These are phyloP conservation scores for Pelosia muscerda DNA, from an alignment of 2,888 invertebrate species.

Conservation along the genomic window DNA sequence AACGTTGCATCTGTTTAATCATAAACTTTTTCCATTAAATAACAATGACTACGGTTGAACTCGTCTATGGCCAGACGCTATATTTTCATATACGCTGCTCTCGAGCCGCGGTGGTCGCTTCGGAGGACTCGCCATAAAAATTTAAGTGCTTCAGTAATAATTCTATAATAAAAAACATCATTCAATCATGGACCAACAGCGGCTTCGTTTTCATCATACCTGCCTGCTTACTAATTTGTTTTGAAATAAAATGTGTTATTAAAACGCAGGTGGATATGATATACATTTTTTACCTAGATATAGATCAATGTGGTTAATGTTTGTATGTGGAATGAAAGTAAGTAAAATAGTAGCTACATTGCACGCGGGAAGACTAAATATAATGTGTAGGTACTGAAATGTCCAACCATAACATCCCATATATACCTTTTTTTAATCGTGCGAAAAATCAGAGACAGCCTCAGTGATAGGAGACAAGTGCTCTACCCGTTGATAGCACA, in stretches of 20 bases:
- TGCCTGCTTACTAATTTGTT: slow-evolving; percentile 54
- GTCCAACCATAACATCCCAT: too few relatives aligned
- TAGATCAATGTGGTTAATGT: slow-evolving; percentile 21
- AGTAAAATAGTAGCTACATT: too few relatives aligned
- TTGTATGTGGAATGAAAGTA: slow-evolving; percentile 12
- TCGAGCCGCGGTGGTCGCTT: slow-evolving; percentile 56
- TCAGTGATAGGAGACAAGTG: too few relatives aligned
- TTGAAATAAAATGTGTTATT: slow-evolving; percentile 55
- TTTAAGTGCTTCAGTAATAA: slow-evolving; percentile 65
- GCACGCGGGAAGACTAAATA: too few relatives aligned
- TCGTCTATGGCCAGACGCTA: slow-evolving; percentile 23
- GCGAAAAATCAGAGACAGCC: too few relatives aligned
- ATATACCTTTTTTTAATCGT: too few relatives aligned
- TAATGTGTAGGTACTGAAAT: too few relatives aligned
- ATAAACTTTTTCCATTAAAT: slow-evolving; percentile 20
- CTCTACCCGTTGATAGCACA: too few relatives aligned
- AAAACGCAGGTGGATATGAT: slow-evolving; percentile 36
- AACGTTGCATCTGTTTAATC: slow-evolving; percentile 16
- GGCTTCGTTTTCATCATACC: slow-evolving; percentile 55
- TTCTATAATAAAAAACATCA: slow-evolving; percentile 63
- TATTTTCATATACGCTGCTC: slow-evolving; percentile 49
- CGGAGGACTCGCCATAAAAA: slow-evolving; percentile 57
- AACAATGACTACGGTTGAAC: slow-evolving; percentile 10
- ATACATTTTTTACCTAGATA: slow-evolving; percentile 33
- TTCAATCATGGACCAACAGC: slow-evolving; percentile 56